Evolutionary conservation across 2,888 invertebrate genomes (phyloP), one percentile per base, ranked within the genome.

Genomic region (Hirtodrosophila trivittata): DNA sequence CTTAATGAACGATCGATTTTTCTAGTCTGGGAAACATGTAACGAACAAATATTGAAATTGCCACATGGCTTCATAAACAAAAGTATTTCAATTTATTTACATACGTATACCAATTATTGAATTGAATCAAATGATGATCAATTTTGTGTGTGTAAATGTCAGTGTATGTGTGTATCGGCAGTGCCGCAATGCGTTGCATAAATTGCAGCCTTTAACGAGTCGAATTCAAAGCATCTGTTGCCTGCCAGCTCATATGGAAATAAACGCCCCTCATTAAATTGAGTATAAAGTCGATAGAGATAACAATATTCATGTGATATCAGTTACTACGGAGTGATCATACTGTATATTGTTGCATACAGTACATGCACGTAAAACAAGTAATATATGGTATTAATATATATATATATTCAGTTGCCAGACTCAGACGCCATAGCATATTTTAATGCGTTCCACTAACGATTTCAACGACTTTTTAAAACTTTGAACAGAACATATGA

Each of bases 261-360:
- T 13, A 65, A 30, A 69, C 69, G 69, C 69, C 69, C 69, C 73
- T 66, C 33, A 46, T 62, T 41, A 18, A 43, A 45, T 37, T n/a
- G 21, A 42, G 18, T 21, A 21, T 21, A 37, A 6, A 49, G 32
- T 12, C 37, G 47, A 68, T 68, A 65, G 18, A 21, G 18, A 21
- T 21, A 21, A 5, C 2, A 2, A 3, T 2, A 2, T 21, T 21
- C 18, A 21, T 21, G 5, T 21, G 18, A 21, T 21, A 21, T 21
- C 18, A 3, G 18, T 21, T 21, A 21, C 18, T 21, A 21, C 5
- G 18, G 18, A 5, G 5, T 21, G n/a, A n/a, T n/a, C n/a, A n/a
- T n/a, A n/a, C n/a, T n/a, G n/a, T n/a, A n/a, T n/a, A n/a, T n/a
- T n/a, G 18, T 21, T 21, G 2, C 18, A 3, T 21, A 21, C 5